A percentile compares a stretch with the other conserved stretches of the same genome.
Conservation (phyloP, 1,140 invertebrate species). For the Drosophila funebris region DNA sequence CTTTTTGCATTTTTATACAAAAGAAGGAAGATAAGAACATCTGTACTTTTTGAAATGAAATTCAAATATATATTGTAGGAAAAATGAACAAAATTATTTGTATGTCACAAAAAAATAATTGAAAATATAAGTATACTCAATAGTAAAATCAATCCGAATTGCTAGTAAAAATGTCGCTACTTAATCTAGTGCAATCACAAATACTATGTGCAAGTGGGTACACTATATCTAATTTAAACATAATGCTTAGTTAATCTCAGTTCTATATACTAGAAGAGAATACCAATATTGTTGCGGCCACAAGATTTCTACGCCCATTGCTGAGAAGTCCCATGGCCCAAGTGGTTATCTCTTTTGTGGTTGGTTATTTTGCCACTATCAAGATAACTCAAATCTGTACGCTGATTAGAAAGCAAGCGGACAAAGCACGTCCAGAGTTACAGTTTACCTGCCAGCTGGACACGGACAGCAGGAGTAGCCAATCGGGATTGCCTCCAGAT, state of each 20-base stretch:
- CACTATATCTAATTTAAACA: neutral
- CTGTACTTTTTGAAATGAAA: neutral
- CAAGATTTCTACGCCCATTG: conserved; percentile 9
- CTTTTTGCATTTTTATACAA: too few relatives aligned
- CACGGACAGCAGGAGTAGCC: neutral
- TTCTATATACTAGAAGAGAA: conserved; percentile 3
- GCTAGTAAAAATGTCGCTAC: neutral
- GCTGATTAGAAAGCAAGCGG: neutral
- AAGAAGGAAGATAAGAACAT: too few relatives aligned
- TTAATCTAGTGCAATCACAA: neutral
- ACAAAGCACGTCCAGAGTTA: neutral
- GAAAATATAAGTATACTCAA: neutral
- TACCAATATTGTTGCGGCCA: conserved; percentile 21
- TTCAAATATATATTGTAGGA: neutral
- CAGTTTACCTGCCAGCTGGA: neutral
- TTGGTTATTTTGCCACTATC: conserved; percentile 55
- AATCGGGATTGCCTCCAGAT: neutral
- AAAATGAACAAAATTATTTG: conserved; percentile 21
- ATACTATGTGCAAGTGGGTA: conserved; percentile 34
- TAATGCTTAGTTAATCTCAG: neutral
- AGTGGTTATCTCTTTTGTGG: conserved; percentile 44
- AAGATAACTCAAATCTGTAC: conserved; percentile 21
- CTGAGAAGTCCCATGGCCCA: conserved; percentile 40
- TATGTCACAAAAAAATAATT: conserved; percentile 4
- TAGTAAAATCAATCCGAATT: neutral